A percentile compares a stretch with the other conserved stretches of the same genome.
Conservation (phyloP, 2,888 invertebrate genomes). For the Morinoia aosen region DNA sequence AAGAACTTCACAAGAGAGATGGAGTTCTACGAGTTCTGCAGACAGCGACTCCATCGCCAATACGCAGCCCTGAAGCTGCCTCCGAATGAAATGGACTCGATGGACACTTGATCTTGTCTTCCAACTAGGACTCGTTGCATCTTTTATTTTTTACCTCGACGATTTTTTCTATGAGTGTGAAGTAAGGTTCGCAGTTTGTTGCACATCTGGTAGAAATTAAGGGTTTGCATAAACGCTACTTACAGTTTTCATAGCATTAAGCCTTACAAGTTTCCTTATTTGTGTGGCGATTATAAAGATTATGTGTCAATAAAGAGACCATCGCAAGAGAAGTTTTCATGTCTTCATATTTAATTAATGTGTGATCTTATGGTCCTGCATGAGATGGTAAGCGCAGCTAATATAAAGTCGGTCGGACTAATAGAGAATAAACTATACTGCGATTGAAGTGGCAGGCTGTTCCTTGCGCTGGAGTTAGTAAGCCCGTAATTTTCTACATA, state of each 20-base stretch:
- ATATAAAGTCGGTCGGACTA: neutral
- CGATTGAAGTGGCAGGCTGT: neutral
- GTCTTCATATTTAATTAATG: neutral
- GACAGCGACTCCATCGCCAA: slow-evolving; percentile 86
- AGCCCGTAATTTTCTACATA: neutral
- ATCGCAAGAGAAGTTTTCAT: neutral
- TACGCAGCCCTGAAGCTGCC: slow-evolving; percentile 76
- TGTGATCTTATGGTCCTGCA: neutral
- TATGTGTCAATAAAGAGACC: neutral
- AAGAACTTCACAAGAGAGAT: slow-evolving; percentile 90
- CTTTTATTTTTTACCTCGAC: neutral
- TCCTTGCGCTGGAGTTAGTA: neutral
- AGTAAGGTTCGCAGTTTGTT: neutral
- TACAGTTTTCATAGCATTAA: neutral
- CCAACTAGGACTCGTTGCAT: neutral
- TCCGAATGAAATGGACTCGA: slow-evolving; percentile 30
- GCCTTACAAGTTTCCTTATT: neutral
- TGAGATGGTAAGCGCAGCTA: neutral
- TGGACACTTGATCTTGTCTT: slow-evolving; percentile 28
- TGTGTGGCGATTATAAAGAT: neutral
- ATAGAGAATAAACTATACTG: neutral
- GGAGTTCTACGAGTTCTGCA: slow-evolving; percentile 92
- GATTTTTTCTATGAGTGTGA: neutral
- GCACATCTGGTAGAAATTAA: neutral
- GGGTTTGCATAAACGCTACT: neutral